Percentiles rank a stretch among this genome's conserved stretches.
These are phyloP conservation scores for Aleiodes alternator DNA, from an alignment of 2,888 invertebrate genomes.

Conservation along the genomic window DNA sequence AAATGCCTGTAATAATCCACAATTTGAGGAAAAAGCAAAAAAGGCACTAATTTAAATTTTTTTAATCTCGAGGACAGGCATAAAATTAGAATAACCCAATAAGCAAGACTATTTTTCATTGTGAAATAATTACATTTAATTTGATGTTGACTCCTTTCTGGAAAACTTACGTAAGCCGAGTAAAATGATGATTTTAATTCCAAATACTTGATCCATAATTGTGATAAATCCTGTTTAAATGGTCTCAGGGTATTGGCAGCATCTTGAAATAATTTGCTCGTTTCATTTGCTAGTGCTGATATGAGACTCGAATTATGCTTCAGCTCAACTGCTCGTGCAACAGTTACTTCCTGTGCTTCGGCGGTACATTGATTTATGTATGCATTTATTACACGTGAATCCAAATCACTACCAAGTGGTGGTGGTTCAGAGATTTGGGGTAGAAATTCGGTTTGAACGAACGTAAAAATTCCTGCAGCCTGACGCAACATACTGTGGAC, in stretches of 20 bases:
- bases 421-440: constrained; percentile 71
- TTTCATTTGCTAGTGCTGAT: constrained; percentile 80
- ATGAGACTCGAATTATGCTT: constrained; percentile 79
- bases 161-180: constrained; percentile 77
- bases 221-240: constrained; percentile 76
- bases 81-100: too few relatives aligned
- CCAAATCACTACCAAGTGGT: constrained; percentile 77
- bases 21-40: too few relatives aligned
- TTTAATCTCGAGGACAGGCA: too few relatives aligned
- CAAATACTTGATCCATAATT: constrained; percentile 80
- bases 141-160: not conserved
- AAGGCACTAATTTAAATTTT: too few relatives aligned
- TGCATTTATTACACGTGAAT: constrained; percentile 78
- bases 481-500: constrained; percentile 79
- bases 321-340: constrained; percentile 81
- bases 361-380: constrained; percentile 81
- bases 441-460: constrained; percentile 76
- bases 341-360: constrained; percentile 82
- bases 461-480: constrained; percentile 80
- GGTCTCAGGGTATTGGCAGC: constrained; percentile 77
- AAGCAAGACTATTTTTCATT: too few relatives aligned
- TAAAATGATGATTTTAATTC: constrained; percentile 80
- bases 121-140: not conserved
- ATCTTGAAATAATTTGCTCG: constrained; percentile 78
- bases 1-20: constrained; percentile 76